Percentiles rank a stretch among this genome's conserved stretches.
Evolutionary conservation across 2,113 vertebrate species (phyloP).

Genomic region (Sturnus vulgaris): DNA sequence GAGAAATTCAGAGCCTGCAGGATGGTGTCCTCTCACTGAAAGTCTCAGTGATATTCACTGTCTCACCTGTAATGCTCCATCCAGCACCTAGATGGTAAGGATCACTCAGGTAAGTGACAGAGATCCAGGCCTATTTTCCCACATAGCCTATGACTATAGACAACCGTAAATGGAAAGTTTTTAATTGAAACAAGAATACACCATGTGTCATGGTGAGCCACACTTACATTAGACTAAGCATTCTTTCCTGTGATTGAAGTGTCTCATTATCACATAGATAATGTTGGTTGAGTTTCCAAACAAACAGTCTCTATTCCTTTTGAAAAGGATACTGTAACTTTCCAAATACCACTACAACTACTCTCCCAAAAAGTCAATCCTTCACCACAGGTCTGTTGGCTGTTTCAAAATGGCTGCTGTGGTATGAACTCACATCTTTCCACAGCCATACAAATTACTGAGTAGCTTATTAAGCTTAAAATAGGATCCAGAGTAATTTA

Average conservation of each 20-base stretch:
- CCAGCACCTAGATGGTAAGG: neutral
- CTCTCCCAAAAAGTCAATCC: neutral
- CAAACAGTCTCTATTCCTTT: neutral
- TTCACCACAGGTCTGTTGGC: accelerated
- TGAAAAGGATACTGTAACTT: neutral
- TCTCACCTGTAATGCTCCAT: neutral
- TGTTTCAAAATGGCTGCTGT: neutral
- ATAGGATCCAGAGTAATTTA: neutral
- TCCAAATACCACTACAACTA: neutral
- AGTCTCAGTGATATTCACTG: neutral
- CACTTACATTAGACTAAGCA: neutral
- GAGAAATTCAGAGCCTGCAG: neutral
- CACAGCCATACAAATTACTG: neutral
- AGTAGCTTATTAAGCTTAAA: neutral
- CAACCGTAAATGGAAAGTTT: neutral
- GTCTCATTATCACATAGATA: neutral
- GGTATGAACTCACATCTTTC: neutral
- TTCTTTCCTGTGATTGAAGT: neutral
- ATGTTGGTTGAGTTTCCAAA: neutral
- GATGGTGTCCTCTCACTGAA: neutral
- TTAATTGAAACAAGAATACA: neutral
- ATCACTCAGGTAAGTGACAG: accelerated
- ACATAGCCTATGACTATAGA: neutral
- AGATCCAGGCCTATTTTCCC: neutral
- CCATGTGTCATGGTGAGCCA: accelerated